Base-by-base conservation (phyloP, 1,140 invertebrate species). In the Mesaphorura yosii region DNA sequence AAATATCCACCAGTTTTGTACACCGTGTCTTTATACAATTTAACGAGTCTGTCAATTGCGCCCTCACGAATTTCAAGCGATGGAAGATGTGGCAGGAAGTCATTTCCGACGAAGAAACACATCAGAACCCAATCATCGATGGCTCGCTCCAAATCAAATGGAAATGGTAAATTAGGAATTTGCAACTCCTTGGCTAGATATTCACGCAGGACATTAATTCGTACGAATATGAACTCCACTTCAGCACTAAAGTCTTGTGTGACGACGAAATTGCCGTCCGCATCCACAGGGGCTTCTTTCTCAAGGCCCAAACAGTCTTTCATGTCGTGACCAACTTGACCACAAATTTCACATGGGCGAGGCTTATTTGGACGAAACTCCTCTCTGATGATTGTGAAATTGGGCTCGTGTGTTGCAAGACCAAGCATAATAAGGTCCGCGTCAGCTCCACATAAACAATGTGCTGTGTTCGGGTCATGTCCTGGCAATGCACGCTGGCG, bases 41-140 rank as follows among this genome's bases (percentile, higher is more conserved):
- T 81, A 6, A 99, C 82, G 3, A 99, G 76, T 51, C 93, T 75
- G 71, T 99, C 94, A 57, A 99, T 96, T 0, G 96, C 96, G 14
- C 86, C 86, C 76, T 99, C 96, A 54, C 95, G 76, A 65, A 99
- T 99, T 76, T 99, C 95, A 54, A 99, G 72, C 22, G 92, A 97
- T 15, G 96, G 96, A 51, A 99, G 75, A 77, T 99, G 96, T 15
- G 96, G 96, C 60, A 99, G 70, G 70, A 99, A 99, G 75, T 99
- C 96, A 72, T 99, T 99, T 38, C 96, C 96, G 51, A 99, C 96
- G 74, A 99, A 99, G 73, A 99, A 99, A 72, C 96, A 98, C 91
- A 99, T 97, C 68, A 99, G 98, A 1, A 98, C 94, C 94, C 95
- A 99, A 72, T 99, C 96, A 70, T 99, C 96, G 2, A 96, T 67